Evolutionary conservation across 2,888 invertebrate species (phyloP).

Genomic region (Hetaerina titia): DNA sequence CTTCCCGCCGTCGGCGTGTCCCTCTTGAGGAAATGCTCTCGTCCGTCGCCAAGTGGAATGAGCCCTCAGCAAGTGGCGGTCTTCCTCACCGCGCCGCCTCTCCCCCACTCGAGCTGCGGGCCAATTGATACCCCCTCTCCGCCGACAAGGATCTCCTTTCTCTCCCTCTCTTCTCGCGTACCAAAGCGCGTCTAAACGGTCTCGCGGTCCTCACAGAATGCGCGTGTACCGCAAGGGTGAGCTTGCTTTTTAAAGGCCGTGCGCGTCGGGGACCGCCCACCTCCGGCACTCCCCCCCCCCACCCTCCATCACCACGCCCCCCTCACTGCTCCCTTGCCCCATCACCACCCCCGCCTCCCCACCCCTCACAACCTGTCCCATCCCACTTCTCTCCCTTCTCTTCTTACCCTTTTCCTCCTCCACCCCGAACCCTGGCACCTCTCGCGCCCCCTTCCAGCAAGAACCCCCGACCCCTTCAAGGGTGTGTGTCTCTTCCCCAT

Average conservation of each 20-base stretch:
- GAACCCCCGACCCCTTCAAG: not conserved
- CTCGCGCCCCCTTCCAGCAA: not conserved
- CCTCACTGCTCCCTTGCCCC: not conserved
- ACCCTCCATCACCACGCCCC: not conserved
- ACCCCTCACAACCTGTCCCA: not conserved
- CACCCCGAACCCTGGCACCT: not conserved
- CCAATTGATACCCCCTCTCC: not conserved
- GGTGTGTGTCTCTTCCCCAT: not conserved
- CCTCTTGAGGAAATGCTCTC: not conserved
- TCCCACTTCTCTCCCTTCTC: not conserved
- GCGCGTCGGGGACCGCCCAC: not conserved
- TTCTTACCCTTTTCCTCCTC: not conserved
- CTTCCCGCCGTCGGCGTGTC: too few species aligned
- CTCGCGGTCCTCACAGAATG: constrained; percentile 50
- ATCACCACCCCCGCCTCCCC: not conserved
- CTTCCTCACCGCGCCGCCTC: not conserved
- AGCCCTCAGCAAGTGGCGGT: not conserved
- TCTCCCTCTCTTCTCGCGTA: not conserved
- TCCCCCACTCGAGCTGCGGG: not conserved
- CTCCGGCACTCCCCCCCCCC: not conserved
- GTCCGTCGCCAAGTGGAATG: not conserved
- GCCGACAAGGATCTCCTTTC: not conserved
- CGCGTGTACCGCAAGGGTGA: constrained; percentile 46
- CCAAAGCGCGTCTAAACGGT: not conserved
- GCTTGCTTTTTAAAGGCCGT: constrained; percentile 61